Evolutionary conservation across 2,888 invertebrate species (phyloP).

Genomic region (Capitulum mitella): DNA sequence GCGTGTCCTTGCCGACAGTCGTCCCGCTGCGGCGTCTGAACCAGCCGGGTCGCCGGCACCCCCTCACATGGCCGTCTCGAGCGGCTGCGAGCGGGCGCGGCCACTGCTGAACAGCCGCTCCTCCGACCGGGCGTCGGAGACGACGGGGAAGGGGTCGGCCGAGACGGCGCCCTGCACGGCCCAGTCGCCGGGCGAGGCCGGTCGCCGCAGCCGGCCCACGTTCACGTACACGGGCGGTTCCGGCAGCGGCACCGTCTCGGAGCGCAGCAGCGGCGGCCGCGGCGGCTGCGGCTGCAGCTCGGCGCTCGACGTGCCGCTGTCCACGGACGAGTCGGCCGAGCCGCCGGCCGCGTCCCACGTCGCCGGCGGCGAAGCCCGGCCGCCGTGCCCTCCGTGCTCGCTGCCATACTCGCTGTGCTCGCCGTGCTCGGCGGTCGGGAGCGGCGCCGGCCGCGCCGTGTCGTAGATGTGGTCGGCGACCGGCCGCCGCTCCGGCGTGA

Average conservation of each 20-base stretch:
- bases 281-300: neutral
- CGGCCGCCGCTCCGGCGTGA: neutral
- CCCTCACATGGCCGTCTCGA: slow-evolving; percentile 9
- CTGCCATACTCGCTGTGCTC: neutral
- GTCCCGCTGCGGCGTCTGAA: too few species aligned
- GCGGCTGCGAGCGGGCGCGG: neutral
- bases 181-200: neutral
- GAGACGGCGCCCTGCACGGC: neutral
- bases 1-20: too few species aligned
- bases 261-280: neutral
- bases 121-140: neutral
- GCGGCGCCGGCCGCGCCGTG: neutral
- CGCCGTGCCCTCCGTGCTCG: too few species aligned
- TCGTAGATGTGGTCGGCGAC: neutral
- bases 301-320: neutral
- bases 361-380: too few species aligned
- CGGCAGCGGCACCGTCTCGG: neutral
- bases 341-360: neutral
- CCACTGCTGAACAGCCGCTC: neutral
- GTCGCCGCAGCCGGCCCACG: neutral
- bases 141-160: neutral
- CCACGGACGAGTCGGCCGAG: neutral
- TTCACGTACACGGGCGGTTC: neutral
- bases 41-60: neutral
- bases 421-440: neutral